phyloP scores from a whole-genome alignment of 2,888 invertebrate species.

The Therioaphis trifolii region DNA sequence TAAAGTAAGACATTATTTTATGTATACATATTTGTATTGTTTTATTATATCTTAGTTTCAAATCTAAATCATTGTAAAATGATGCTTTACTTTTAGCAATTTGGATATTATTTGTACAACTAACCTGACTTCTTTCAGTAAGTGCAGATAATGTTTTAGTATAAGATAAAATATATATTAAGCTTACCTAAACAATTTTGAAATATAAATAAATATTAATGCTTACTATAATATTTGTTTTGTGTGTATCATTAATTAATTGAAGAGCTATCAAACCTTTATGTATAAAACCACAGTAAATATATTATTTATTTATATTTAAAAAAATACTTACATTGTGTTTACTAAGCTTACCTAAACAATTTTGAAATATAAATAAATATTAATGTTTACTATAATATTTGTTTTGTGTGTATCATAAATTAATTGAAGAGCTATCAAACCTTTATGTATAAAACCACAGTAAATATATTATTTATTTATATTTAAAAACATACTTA shows the following conservation, averaged over 20 bases:
- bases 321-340: no score
- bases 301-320: no score
- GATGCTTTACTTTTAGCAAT: slow-evolving; percentile 48
- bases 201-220: neutral
- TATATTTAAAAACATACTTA: no score
- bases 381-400: neutral
- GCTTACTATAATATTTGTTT: neutral
- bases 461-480: no score
- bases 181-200: slow-evolving; percentile 9
- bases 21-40: slow-evolving; percentile 13
- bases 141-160: neutral
- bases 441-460: no score
- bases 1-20: slow-evolving; percentile 26
- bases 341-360: slow-evolving; percentile 4
- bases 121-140: neutral
- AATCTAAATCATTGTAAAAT: slow-evolving; percentile 21
- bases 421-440: no score
- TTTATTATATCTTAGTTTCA: neutral
- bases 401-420: neutral
- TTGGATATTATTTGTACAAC: neutral
- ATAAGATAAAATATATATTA: neutral
- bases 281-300: no score
- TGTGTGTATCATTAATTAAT: neutral
- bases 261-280: no score
- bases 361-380: neutral